Conservation (phyloP, 2,113 vertebrate genomes). For the Oreotrochilus melanogaster region DNA sequence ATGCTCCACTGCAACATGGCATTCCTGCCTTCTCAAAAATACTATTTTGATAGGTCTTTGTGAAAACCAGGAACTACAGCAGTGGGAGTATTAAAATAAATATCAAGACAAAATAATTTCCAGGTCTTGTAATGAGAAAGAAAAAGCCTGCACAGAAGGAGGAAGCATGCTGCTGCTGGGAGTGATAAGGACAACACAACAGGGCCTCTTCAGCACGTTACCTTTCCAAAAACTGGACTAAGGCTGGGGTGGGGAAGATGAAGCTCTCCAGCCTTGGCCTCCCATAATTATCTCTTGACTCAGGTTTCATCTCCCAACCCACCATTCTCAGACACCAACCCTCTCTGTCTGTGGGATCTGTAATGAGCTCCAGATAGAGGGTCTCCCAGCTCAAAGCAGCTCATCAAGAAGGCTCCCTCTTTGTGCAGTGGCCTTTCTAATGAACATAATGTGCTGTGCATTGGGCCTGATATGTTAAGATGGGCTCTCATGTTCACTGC, state of each 20-base stretch:
- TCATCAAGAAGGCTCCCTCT: not conserved
- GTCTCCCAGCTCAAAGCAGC: not conserved
- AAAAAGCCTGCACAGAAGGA: not conserved
- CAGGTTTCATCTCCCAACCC: not conserved
- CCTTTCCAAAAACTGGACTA: not conserved
- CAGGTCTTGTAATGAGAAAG: not conserved
- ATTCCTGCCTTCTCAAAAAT: not conserved
- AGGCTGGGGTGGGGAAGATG: not conserved
- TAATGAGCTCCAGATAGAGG: fast-evolving
- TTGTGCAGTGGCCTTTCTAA: not conserved
- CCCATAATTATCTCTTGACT: not conserved
- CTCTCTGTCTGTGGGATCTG: not conserved
- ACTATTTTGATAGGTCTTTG: not conserved
- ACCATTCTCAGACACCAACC: not conserved
- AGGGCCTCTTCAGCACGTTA: not conserved
- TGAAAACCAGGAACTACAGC: not conserved
- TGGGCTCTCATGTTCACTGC: fast-evolving
- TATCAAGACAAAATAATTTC: not conserved
- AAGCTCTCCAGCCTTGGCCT: not conserved
- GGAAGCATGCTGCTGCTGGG: not conserved
- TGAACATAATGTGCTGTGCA: fast-evolving
- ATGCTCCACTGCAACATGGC: not conserved
- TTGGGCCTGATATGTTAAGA: not conserved
- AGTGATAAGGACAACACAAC: not conserved
- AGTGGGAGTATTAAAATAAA: not conserved